Evolutionary conservation across 2,797 vertebrate species (phyloP), one percentile per base, ranked within the genome.

Genomic region (Sebastes kiyomatsui): DNA sequence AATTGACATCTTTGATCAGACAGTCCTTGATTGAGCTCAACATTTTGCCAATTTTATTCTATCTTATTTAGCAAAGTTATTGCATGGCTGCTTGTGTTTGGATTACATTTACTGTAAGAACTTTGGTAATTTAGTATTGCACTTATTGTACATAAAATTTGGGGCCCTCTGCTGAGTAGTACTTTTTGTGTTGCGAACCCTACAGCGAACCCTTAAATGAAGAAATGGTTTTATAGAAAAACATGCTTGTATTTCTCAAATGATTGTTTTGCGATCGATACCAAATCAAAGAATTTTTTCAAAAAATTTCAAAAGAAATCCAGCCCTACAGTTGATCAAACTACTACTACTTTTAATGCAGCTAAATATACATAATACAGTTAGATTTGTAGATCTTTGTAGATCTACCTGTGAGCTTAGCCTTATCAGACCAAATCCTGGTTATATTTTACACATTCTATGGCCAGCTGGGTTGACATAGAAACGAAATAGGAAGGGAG

Each of bases 381-480:
- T 14, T 52, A 13, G 9, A 52, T 67, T 52, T 22, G 3, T 27
- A 13, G 2, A 30, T 12, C 12, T 52, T 54, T 23, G 1, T 27
- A 20, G 1, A 12, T 4, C 0, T 62, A 35, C 20, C 14, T 18
- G 16, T 13, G 14, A 62, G 8, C 20, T 54, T 28, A 65, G 33
- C 25, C 18, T 61, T 25, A 30, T 30, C 33, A 46, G 18, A 77
- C 3, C 9, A 42, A 6, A 35, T 4, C 25, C 23, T 67, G 30
- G 13, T 49, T 58, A 58, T 46, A 46, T 33, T 61, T 65, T 38
- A 10, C 12, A 65, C 22, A 62, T 27, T 4, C 1, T 72, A 23
- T 28, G 27, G 69, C 80, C 81, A 87, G 81, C 72, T 80, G 70
- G 67, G 56, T 7, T 28, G 16, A 80, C 18, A 20, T 4, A 33